Percentiles rank a stretch among this genome's conserved stretches.
Evolutionary conservation across 2,113 vertebrate species (phyloP).

Genomic region (Gnathonemus echidnorhynchus): DNA sequence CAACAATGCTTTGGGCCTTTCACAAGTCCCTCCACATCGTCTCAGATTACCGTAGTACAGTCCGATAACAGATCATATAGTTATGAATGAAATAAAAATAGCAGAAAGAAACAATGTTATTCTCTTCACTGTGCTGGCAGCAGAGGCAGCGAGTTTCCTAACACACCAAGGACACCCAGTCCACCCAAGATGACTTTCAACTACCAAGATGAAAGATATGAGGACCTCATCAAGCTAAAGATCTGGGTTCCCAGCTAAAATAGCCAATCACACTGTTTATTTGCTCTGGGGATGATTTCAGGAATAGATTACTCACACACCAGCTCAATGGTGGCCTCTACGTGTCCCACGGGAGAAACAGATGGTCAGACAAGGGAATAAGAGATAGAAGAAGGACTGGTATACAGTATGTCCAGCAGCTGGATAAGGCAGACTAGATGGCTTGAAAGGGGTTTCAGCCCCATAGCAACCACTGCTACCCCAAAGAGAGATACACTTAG

Average conservation of each 20-base stretch:
- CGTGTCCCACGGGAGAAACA: background rate
- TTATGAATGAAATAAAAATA: background rate
- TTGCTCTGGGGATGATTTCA: background rate
- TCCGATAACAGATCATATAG: background rate
- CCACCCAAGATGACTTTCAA: background rate
- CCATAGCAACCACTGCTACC: background rate
- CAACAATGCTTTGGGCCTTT: background rate
- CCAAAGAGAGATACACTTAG: background rate
- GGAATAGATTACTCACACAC: background rate
- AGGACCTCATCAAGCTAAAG: background rate
- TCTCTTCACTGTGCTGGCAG: background rate
- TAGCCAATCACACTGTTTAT: background rate
- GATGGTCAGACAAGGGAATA: background rate
- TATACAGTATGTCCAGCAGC: background rate
- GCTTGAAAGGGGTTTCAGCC: background rate
- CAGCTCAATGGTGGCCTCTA: background rate
- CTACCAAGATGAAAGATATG: background rate
- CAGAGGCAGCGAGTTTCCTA: background rate
- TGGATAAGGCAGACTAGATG: background rate
- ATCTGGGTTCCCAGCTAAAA: background rate
- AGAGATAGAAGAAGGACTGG: background rate
- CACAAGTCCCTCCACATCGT: background rate
- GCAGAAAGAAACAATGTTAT: background rate
- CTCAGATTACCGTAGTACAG: background rate
- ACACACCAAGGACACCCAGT: background rate